Conservation (phyloP, 2,888 invertebrate species). For the Anarsia innoxiella region DNA sequence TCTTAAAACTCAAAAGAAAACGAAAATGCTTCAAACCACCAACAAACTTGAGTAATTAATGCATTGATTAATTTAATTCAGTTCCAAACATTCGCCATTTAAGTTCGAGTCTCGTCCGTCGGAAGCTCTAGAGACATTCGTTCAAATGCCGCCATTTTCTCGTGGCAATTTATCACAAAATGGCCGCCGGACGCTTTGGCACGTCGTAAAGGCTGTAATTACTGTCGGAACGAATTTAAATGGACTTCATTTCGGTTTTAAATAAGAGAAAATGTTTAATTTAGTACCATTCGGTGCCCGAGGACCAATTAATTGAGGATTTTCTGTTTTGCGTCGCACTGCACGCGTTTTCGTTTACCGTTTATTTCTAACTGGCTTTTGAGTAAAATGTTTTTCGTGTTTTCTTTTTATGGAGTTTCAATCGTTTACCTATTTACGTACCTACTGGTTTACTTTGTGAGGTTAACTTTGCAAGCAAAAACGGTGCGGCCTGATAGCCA, state of each 20-base stretch:
- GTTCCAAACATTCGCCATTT: slow-evolving; percentile 52
- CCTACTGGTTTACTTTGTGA: no score
- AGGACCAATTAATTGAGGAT: slow-evolving; percentile 69
- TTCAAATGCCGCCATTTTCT: slow-evolving; percentile 44
- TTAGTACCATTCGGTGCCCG: slow-evolving; percentile 54
- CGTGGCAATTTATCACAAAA: slow-evolving; percentile 29
- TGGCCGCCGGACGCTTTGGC: slow-evolving; percentile 52
- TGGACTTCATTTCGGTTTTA: slow-evolving; percentile 72
- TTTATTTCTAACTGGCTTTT: slow-evolving; percentile 8
- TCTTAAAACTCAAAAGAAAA: not conserved
- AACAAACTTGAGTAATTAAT: slow-evolving; percentile 42
- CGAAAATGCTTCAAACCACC: not conserved
- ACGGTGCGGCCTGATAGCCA: no score
- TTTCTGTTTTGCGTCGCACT: slow-evolving; percentile 38
- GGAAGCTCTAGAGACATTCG: slow-evolving; percentile 34
- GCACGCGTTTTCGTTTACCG: slow-evolving; percentile 12
- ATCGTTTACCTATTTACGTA: no score
- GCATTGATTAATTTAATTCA: slow-evolving; percentile 59
- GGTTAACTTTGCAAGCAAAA: no score
- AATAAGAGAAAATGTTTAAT: slow-evolving; percentile 74
- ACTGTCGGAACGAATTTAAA: slow-evolving; percentile 64
- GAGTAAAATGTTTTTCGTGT: no score
- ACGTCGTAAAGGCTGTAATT: slow-evolving; percentile 74
- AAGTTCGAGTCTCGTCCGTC: slow-evolving; percentile 38
- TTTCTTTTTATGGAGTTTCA: no score